Base-by-base conservation (phyloP, 1,140 invertebrate species). In the Solenopsis fugax region DNA sequence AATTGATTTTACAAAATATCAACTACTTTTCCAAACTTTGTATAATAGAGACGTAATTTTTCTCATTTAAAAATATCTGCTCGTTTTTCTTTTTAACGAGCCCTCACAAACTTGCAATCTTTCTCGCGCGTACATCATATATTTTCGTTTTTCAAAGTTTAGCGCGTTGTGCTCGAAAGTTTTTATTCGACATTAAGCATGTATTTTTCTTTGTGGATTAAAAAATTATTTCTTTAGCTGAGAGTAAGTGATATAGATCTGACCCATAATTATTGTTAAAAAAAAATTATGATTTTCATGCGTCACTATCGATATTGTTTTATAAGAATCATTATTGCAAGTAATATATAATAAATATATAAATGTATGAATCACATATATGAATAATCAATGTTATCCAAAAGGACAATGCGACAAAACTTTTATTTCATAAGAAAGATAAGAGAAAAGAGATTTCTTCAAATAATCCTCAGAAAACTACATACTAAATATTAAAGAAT, bases 101-200 rank as follows among this genome's bases (percentile, higher is more conserved):
- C 24, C 9, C 4, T 77, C 4, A 2, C 29, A 60, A 77, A 77
- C 56, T 77, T 48, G 16, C 21, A 50, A 78, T 18, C 12, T 48
- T 16, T 10, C n/a, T 78, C 12, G 13, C n/a, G 48, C 24, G 41
- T 29, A 64, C n/a, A 34, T 18, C n/a, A 16, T 24, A 12, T 21
- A 60, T 76, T 60, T 21, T 60, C 21, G 7, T 45, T 65, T 78
- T 50, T 37, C 58, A 48, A 60, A 76, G 37, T 78, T 50, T 10
- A 45, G 0, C 16, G 12, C 4, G n/a, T 34, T 64, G 18, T 12
- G 29, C 7, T 37, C 10, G 18, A 37, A 80, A 80, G 29, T 67
- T 80, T 29, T 52, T 48, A 37, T 80, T n/a, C 10, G 24, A 10
- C 24, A 78, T 50, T 10, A 24, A 29, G 18, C 29, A 37, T 80